These are phyloP conservation scores for Ranitomeya variabilis DNA, from an alignment of 2,113 vertebrate species.

Conservation along the genomic window DNA sequence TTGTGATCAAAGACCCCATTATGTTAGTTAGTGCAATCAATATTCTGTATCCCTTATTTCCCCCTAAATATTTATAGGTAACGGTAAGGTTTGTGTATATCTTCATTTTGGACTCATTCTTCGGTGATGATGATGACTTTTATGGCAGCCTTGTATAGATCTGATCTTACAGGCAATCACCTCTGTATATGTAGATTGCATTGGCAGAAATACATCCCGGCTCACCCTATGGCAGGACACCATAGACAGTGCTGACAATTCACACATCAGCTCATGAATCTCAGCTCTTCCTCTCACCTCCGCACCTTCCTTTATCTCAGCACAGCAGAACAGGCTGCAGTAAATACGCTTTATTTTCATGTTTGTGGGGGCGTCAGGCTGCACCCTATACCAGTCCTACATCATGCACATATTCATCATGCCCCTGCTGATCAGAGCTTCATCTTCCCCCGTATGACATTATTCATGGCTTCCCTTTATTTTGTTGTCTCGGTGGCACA, in stretches of 20 bases:
- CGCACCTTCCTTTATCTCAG: slow-evolving; percentile 23
- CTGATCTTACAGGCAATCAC: not conserved
- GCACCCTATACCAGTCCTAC: not conserved
- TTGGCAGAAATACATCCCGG: not conserved
- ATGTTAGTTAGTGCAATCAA: too few relatives aligned
- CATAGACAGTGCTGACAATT: not conserved
- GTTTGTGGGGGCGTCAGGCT: not conserved
- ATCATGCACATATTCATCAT: not conserved
- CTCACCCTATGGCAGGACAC: not conserved
- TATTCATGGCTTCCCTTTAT: not conserved
- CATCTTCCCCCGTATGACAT: too few relatives aligned
- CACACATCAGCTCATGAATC: not conserved
- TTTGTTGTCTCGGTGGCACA: not conserved
- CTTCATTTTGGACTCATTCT: not conserved
- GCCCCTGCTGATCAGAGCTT: not conserved
- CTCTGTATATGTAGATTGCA: not conserved
- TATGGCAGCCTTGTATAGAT: not conserved
- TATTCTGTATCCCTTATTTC: too few relatives aligned
- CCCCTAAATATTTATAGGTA: too few relatives aligned
- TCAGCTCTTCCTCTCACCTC: not conserved
- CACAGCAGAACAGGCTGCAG: slow-evolving; percentile 1
- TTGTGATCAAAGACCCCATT: too few relatives aligned
- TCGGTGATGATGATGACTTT: too few relatives aligned
- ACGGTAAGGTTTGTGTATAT: too few relatives aligned
- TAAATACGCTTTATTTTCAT: slow-evolving; percentile 16